A percentile compares a stretch with the other conserved stretches of the same genome.
These are phyloP conservation scores for Oncopeltus fasciatus DNA, from an alignment of 1,140 invertebrate species.

Conservation along the genomic window DNA sequence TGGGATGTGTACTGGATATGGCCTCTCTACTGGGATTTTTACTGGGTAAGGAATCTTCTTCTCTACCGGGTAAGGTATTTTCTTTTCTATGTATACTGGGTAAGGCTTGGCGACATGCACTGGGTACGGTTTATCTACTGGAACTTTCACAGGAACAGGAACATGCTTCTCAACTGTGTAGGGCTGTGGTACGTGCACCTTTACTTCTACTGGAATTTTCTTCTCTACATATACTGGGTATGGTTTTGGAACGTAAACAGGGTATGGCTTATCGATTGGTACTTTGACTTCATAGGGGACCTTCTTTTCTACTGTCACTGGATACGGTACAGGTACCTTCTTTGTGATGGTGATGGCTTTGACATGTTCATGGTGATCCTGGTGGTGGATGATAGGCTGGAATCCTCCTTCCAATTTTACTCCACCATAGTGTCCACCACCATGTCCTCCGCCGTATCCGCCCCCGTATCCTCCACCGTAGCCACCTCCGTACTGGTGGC, in stretches of 20 bases:
- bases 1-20: constrained; percentile 15
- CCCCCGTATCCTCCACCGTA: background rate
- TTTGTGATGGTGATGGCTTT: constrained; percentile 57
- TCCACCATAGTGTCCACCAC: background rate
- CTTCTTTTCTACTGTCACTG: constrained; percentile 15
- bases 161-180: constrained; percentile 47
- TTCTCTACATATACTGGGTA: constrained; percentile 18
- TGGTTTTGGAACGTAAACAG: constrained; percentile 34
- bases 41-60: constrained; percentile 47
- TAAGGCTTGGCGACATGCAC: constrained; percentile 35
- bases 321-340: constrained; percentile 28
- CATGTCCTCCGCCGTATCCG: background rate
- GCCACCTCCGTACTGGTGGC: background rate
- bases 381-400: constrained; percentile 6
- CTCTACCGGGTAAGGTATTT: constrained; percentile 35
- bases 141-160: constrained; percentile 37
- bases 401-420: constrained; percentile 6
- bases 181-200: constrained; percentile 20
- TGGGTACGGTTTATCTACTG: constrained; percentile 36
- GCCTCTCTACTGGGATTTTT: constrained; percentile 13
- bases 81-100: constrained; percentile 48
- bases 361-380: constrained; percentile 25
- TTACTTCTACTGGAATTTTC: constrained; percentile 35
- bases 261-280: constrained; percentile 39
- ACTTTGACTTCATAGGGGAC: constrained; percentile 36